A percentile compares a stretch with the other conserved stretches of the same genome.
phyloP scores from a whole-genome alignment of 2,113 vertebrate genomes.

The Melanerpes aurifrons region DNA sequence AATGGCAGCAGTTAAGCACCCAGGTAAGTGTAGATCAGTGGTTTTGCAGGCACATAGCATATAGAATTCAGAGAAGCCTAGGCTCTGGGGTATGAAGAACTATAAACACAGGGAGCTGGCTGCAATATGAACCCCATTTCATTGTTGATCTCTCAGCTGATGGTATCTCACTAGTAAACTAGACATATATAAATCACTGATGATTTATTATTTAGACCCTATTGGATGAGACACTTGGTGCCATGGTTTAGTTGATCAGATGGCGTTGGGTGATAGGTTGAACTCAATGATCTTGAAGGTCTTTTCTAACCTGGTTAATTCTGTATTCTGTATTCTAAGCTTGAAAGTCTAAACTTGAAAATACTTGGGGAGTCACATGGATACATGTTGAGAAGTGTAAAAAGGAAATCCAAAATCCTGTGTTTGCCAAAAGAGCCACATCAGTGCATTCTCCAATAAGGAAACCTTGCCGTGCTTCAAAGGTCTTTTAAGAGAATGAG shows the following conservation, averaged over 20 bases:
- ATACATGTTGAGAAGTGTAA: neutral
- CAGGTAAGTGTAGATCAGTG: neutral
- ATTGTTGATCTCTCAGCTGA: neutral
- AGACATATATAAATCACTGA: neutral
- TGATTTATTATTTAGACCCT: neutral
- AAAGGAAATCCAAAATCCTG: neutral
- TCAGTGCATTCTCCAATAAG: neutral
- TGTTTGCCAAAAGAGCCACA: neutral
- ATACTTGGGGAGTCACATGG: too few relatives aligned
- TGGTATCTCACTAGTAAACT: neutral
- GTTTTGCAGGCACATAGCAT: neutral
- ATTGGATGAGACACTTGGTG: too few relatives aligned
- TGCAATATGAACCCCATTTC: neutral
- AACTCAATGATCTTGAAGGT: too few relatives aligned
- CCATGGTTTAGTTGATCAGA: too few relatives aligned
- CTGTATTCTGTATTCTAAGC: too few relatives aligned
- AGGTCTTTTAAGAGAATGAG: neutral
- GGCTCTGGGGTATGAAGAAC: neutral
- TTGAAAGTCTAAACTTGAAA: too few relatives aligned
- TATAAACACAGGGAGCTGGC: neutral
- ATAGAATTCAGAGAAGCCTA: neutral
- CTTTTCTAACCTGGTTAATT: too few relatives aligned
- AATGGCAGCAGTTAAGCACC: neutral
- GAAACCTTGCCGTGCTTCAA: neutral
- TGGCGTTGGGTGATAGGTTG: too few relatives aligned